phyloP scores from a whole-genome alignment of 1,140 invertebrate species.

The Hypothenemus hampei region DNA sequence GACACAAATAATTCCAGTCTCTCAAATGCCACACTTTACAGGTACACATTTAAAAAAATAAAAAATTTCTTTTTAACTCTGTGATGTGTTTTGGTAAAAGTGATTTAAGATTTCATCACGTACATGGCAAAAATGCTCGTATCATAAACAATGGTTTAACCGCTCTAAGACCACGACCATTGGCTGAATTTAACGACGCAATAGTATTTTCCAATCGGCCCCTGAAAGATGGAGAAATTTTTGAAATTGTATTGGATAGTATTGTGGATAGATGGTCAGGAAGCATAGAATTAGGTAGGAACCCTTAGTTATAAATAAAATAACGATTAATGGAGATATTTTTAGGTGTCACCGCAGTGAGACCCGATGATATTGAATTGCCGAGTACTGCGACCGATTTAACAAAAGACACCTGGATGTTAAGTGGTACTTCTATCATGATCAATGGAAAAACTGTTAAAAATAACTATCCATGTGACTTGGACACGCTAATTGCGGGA shows the following conservation, averaged over 20 bases:
- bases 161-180: slow-evolving; percentile 75
- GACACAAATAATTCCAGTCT: slow-evolving; percentile 68
- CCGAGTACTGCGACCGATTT: slow-evolving; percentile 90
- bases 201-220: slow-evolving; percentile 87
- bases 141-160: slow-evolving; percentile 83
- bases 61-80: neutral
- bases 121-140: slow-evolving; percentile 84
- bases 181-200: slow-evolving; percentile 91
- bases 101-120: slow-evolving; percentile 81
- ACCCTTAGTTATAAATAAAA: neutral
- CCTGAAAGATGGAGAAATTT: slow-evolving; percentile 83
- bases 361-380: slow-evolving; percentile 80
- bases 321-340: neutral
- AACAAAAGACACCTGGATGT: slow-evolving; percentile 86
- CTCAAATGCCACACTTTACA: slow-evolving; percentile 67
- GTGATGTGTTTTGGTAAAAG: slow-evolving; percentile 41
- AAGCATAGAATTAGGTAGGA: slow-evolving; percentile 65
- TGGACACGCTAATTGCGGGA: slow-evolving; percentile 72
- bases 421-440: slow-evolving; percentile 78
- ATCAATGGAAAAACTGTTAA: slow-evolving; percentile 77
- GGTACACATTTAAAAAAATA: slow-evolving; percentile 43
- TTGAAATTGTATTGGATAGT: slow-evolving; percentile 86
- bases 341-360: slow-evolving; percentile 61
- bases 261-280: slow-evolving; percentile 91
- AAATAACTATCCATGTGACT: slow-evolving; percentile 77